Percentiles rank a stretch among this genome's conserved stretches.
Conservation (phyloP, 2,888 invertebrate species). For the Polydrusus tereticollis region DNA sequence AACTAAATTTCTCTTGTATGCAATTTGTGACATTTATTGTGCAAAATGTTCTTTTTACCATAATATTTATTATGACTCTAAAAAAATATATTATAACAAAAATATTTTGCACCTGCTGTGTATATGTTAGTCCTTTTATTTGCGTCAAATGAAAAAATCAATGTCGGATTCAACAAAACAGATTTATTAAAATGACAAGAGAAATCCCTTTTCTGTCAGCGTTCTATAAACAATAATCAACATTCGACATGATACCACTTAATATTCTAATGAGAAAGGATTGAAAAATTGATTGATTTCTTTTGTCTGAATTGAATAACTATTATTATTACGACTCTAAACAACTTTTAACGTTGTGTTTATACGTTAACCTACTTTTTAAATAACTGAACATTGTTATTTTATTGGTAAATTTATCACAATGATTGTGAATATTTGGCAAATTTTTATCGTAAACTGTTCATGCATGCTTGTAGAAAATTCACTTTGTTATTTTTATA, state of each 20-base stretch:
- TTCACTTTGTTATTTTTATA: no score
- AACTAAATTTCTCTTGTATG: no score
- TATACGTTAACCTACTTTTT: constrained; percentile 30
- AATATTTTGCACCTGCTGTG: not conserved
- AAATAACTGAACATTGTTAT: constrained; percentile 18
- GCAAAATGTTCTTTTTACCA: no score
- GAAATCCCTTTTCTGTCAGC: constrained; percentile 14
- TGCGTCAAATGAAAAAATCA: not conserved
- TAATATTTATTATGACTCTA: no score
- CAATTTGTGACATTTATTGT: no score
- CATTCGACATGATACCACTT: constrained; percentile 18
- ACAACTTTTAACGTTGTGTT: constrained; percentile 21
- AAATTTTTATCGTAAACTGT: not conserved
- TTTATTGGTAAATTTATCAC: not conserved
- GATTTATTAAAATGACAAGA: constrained; percentile 14
- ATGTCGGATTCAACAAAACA: not conserved
- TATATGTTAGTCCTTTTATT: no score
- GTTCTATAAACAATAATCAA: constrained; percentile 17
- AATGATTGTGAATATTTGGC: not conserved
- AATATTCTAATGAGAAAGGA: constrained; percentile 26
- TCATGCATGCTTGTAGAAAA: no score
- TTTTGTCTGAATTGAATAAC: constrained; percentile 21
- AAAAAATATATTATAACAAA: no score
- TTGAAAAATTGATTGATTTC: constrained; percentile 33
- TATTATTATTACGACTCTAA: constrained; percentile 7